Conservation (phyloP, 2,888 invertebrate genomes). For the Odontomyia ornata region DNA sequence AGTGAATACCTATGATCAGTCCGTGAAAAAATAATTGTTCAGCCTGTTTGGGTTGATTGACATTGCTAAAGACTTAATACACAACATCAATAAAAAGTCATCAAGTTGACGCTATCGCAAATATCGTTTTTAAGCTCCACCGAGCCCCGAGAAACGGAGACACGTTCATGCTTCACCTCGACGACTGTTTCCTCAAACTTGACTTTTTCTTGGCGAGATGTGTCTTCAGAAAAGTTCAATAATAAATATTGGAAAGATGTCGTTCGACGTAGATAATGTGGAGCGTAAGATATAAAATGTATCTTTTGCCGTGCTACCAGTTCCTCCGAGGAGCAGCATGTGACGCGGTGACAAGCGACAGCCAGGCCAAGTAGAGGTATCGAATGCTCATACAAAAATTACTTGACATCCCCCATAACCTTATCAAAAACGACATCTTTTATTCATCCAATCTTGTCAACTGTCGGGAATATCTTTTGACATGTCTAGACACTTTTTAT, state of each 20-base stretch:
- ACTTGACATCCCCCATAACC: conserved; percentile 43
- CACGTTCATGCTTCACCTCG: neutral
- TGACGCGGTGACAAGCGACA: neutral
- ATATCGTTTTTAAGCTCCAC: neutral
- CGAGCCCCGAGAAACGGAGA: neutral
- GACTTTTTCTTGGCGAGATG: neutral
- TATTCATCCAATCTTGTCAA: conserved; percentile 46
- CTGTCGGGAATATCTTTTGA: conserved; percentile 46
- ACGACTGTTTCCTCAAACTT: neutral
- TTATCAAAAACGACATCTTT: conserved; percentile 44
- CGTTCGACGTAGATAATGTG: neutral
- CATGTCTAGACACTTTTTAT: conserved; percentile 44
- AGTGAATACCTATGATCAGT: neutral
- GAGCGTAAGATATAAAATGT: neutral
- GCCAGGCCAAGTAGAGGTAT: conserved; percentile 24
- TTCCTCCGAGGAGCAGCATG: neutral
- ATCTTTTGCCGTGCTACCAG: neutral
- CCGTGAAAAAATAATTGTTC: conserved; percentile 26
- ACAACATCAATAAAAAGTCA: conserved; percentile 38
- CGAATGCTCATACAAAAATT: conserved; percentile 29
- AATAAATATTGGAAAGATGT: conserved; percentile 11
- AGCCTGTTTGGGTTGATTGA: conserved; percentile 21
- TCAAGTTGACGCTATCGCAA: neutral
- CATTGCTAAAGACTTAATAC: conserved; percentile 37
- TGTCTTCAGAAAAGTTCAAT: neutral